Evolutionary conservation across 2,888 invertebrate genomes (phyloP).

Genomic region (Drosophila bunnanda): DNA sequence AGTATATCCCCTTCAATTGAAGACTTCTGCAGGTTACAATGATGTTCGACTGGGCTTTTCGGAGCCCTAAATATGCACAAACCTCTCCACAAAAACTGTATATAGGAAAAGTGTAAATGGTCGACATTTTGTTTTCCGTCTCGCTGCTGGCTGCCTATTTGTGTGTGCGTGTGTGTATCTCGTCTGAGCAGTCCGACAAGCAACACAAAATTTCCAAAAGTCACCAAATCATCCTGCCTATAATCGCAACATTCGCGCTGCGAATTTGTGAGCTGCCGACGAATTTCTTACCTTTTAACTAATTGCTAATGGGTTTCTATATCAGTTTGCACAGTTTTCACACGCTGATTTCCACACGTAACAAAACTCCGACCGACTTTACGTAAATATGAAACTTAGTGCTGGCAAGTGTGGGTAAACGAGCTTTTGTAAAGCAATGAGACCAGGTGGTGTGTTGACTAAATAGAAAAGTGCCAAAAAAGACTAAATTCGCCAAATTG

Average conservation of each 20-base stretch:
- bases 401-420: too few relatives aligned
- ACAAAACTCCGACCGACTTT: conserved; percentile 59
- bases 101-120: conserved; percentile 65
- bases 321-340: conserved; percentile 65
- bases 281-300: conserved; percentile 60
- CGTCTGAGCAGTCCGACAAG: conserved; percentile 60
- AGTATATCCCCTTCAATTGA: background rate
- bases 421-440: too few relatives aligned
- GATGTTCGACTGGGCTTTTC: background rate
- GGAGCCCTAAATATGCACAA: conserved; percentile 22
- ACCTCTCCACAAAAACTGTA: conserved; percentile 46
- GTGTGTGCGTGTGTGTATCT: conserved; percentile 48
- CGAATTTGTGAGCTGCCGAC: too few relatives aligned
- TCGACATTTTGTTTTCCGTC: conserved; percentile 81
- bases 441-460: too few relatives aligned
- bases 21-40: background rate
- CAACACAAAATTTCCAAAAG: conserved; percentile 33
- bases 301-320: conserved; percentile 30
- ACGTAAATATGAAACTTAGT: too few relatives aligned
- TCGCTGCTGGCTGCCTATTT: conserved; percentile 70
- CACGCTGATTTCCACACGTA: conserved; percentile 64
- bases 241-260: background rate
- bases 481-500: too few relatives aligned
- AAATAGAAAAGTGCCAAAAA: too few relatives aligned
- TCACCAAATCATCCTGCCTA: background rate